Conservation (phyloP, 2,797 vertebrate genomes). For the Pelodytes ibericus region DNA sequence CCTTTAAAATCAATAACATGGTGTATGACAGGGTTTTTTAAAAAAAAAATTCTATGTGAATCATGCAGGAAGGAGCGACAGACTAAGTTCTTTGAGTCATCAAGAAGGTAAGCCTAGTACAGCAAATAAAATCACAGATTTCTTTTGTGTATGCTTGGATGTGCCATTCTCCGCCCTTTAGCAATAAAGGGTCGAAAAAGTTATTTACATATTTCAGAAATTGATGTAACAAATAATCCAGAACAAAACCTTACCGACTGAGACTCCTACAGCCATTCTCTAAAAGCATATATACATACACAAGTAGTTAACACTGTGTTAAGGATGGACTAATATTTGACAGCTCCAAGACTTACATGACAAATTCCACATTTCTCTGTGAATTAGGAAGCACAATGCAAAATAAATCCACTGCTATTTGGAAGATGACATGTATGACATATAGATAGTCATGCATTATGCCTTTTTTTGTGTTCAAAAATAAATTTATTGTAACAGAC, state of each 20-base stretch:
- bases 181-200: neutral
- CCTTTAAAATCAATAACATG: no score
- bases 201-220: neutral
- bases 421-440: conserved; percentile 58
- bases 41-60: no score
- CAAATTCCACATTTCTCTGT: neutral
- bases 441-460: conserved; percentile 58
- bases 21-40: no score
- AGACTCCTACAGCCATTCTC: neutral
- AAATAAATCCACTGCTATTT: conserved; percentile 20
- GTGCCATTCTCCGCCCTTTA: neutral
- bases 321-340: neutral
- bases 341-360: neutral
- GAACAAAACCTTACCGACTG: neutral
- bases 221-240: neutral
- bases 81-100: no score
- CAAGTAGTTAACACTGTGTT: neutral
- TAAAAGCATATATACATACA: neutral
- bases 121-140: no score
- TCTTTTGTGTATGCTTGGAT: no score
- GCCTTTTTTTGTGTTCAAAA: neutral
- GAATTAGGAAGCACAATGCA: neutral
- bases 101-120: no score
- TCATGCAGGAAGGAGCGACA: no score
- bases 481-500: conserved; percentile 56